Percentiles rank a stretch among this genome's conserved stretches.
These are phyloP conservation scores for Limnephilus rhombicus DNA, from an alignment of 2,888 invertebrate genomes.

Conservation along the genomic window DNA sequence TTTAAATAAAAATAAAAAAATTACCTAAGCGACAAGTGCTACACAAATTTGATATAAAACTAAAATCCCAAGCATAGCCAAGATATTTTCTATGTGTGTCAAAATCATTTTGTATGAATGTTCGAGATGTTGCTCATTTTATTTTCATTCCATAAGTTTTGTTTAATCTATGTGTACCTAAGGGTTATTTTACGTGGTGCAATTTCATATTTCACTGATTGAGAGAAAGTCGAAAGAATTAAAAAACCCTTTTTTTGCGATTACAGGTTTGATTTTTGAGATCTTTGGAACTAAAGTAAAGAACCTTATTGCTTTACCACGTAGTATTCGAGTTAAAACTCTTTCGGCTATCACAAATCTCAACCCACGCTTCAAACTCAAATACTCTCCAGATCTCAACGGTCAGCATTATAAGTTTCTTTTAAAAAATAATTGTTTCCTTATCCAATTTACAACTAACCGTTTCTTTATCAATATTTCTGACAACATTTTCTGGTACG, in stretches of 20 bases:
- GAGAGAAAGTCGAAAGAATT: too few species aligned
- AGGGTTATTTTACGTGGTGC: too few species aligned
- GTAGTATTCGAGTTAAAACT: neutral
- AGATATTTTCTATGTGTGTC: neutral
- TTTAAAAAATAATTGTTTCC: too few species aligned
- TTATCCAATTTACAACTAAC: neutral
- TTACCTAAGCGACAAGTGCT: too few species aligned
- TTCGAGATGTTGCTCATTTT: neutral
- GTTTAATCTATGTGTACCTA: too few species aligned
- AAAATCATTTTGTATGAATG: neutral
- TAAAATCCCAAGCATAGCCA: too few species aligned
- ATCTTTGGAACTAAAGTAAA: neutral
- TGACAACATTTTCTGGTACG: neutral
- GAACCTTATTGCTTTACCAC: neutral
- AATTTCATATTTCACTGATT: too few species aligned
- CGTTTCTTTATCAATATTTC: constrained; percentile 1
- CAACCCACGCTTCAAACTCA: neutral
- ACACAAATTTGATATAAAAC: too few species aligned
- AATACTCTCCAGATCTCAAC: neutral
- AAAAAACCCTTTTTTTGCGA: too few species aligned
- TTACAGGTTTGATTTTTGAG: too few species aligned
- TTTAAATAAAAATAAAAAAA: too few species aligned
- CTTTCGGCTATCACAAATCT: neutral
- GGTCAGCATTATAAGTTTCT: neutral
- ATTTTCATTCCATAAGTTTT: too few species aligned